Conservation (phyloP, 2,888 invertebrate genomes). For the Alloscopus bannaensis region DNA sequence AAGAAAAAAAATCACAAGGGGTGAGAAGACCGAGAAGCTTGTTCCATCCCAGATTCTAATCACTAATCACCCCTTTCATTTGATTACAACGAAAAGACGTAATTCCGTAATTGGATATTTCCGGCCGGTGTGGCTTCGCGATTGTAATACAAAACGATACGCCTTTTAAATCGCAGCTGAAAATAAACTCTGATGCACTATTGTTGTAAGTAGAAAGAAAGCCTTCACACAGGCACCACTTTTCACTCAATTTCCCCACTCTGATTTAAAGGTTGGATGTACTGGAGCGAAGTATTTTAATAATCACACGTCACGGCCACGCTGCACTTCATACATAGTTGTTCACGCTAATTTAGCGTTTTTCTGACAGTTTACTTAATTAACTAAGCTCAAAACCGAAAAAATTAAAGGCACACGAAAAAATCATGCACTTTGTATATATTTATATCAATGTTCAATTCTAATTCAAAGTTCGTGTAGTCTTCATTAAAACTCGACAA, state of each 20-base stretch:
- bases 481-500: too few species aligned
- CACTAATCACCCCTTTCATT: constrained; percentile 28
- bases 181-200: not conserved
- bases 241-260: constrained; percentile 36
- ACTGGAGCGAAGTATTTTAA: constrained; percentile 23
- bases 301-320: not conserved
- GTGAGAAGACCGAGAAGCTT: not conserved
- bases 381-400: not conserved
- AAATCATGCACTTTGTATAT: too few species aligned
- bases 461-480: too few species aligned
- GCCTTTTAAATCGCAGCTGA: not conserved
- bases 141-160: constrained; percentile 28
- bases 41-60: constrained; percentile 15
- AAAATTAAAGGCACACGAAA: too few species aligned
- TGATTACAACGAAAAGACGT: constrained; percentile 27
- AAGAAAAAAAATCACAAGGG: too few species aligned
- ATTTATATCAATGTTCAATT: too few species aligned
- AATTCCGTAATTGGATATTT: constrained; percentile 35
- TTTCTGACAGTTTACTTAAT: too few species aligned
- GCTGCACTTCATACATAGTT: constrained; percentile 2
- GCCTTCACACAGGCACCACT: constrained; percentile 27
- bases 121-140: constrained; percentile 27
- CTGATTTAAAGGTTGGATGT: constrained; percentile 2
- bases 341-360: not conserved
- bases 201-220: constrained; percentile 5